Evolutionary conservation across 2,888 invertebrate genomes (phyloP), one percentile per base, ranked within the genome.

Genomic region (Acanthococcus lagerstroemiae): DNA sequence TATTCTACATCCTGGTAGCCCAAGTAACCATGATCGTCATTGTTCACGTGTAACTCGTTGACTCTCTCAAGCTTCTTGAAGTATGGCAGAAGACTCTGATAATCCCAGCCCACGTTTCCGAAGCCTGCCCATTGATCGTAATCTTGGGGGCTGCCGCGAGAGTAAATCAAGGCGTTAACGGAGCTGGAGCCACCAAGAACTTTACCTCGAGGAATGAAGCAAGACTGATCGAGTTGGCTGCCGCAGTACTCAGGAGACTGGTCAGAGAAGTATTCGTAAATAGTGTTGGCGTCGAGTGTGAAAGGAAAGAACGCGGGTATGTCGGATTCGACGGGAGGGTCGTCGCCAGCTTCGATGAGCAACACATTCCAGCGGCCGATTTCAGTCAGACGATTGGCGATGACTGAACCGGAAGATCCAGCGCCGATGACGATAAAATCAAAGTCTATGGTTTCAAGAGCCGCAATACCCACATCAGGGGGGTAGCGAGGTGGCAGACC

Each of bases 101-200:
- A 81, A 50, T 76, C 78, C 87, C 87, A 87, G 0, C 82, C 83
- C 0, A 73, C 67, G 71, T 83, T 85, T 0, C 86, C 86, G 44
- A 77, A 72, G 0, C 73, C 71, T 7, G 79, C 78, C 87, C 87
- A 87, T 0, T 76, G 72, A 71, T 87, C 82, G 72, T 80, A 87
- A 73, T 87, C 87, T 3, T 73, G 72, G 4, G 80, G 78, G 74
- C 83, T 83, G 0, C 87, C 87, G 4, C 83, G 77, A 0, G 84
- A 73, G 72, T 86, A 83, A 0, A 85, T 66, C 84, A 86, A 15
- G 17, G 22, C 50, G 25, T 63, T 63, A 19, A 63, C 37, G 12
- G 52, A 27, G 15, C 63, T 63, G 22, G 63, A 30, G 12, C 63
- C 63, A 4, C 63, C 63, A 4, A 63, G 22, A 1, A 30, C 15